These are phyloP conservation scores for Corella eumyota DNA, from an alignment of 23 tunicate genomes.

Conservation along the genomic window DNA sequence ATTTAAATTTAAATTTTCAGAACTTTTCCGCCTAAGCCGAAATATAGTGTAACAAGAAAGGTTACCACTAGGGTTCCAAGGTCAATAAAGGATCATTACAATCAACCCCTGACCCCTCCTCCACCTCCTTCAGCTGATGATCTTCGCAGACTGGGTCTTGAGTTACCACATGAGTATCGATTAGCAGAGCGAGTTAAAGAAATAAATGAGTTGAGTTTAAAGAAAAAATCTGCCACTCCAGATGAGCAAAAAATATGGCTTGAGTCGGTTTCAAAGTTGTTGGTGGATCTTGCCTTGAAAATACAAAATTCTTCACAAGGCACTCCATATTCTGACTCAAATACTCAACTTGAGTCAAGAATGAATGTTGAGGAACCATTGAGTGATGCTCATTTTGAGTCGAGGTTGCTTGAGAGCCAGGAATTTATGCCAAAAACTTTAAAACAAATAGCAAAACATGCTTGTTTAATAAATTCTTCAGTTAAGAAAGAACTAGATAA, in stretches of 20 bases:
- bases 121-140: constrained; percentile 6
- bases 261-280: constrained; percentile 31
- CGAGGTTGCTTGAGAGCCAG: neutral
- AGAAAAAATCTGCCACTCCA: neutral
- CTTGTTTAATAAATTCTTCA: neutral
- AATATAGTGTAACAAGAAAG: constrained; percentile 7
- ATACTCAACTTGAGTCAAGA: too few relatives aligned
- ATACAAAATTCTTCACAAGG: too few relatives aligned
- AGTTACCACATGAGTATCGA: constrained; percentile 4
- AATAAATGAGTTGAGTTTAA: neutral
- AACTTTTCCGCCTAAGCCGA: neutral
- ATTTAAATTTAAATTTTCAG: neutral
- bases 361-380: too few relatives aligned
- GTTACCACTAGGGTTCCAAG: constrained; percentile 43
- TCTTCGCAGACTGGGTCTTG: too few relatives aligned
- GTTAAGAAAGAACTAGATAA: constrained; percentile 1
- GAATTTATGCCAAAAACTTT: neutral
- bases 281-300: constrained; percentile 31
- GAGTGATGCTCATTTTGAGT: neutral
- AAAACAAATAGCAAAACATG: neutral
- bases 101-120: constrained; percentile 22
- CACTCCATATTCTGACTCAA: too few relatives aligned
- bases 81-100: constrained; percentile 73
- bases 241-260: constrained; percentile 63
- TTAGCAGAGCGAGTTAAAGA: neutral